Evolutionary conservation across 1,140 invertebrate species (phyloP), one percentile per base, ranked within the genome.

Genomic region (Trachelipus rathkii): DNA sequence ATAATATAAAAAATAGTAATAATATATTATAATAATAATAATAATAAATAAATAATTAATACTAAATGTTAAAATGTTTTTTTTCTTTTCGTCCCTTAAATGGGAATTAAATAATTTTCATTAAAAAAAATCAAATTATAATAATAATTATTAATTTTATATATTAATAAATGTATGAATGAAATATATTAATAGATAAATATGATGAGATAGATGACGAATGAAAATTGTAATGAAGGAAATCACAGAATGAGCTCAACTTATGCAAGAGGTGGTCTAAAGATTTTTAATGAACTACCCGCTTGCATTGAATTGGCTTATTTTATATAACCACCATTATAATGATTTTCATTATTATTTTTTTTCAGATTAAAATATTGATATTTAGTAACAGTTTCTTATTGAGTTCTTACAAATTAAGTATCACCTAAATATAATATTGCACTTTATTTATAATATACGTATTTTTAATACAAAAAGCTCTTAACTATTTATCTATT

Each of bases 391-490:
- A 60, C 50, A 19, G 11, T 60, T 60, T 60, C 11, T 60, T 60
- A 19, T 60, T 60, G 11, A 60, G 50, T 60, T 4, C 50, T 60
- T 60, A 60, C 50, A 60, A 60, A 60, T 60, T 15, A 60, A 60
- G 19, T 60, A 60, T 60, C 50, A 60, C 50, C 19, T 60, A 60
- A 60, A 60, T 15, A 8, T 60, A 60, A 60, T 60, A 60, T 60
- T 60, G 50, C 50, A 60, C 50, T 60, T 60, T 60, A 60, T 60
- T 60, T 60, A 60, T 60, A 15, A 60, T 60, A 60, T 60, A 60
- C 50, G 50, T 60, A 60, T 60, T 60, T 60, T 60, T 60, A 15
- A 60, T 60, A 60, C 19, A 60, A 60, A 60, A 60, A 60, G 50
- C 50, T 60, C 50, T 60, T 13, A 50, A 50, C 46, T 50, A 50